Base-by-base conservation (phyloP, 1,140 invertebrate genomes). In the Reticulitermes speratus region DNA sequence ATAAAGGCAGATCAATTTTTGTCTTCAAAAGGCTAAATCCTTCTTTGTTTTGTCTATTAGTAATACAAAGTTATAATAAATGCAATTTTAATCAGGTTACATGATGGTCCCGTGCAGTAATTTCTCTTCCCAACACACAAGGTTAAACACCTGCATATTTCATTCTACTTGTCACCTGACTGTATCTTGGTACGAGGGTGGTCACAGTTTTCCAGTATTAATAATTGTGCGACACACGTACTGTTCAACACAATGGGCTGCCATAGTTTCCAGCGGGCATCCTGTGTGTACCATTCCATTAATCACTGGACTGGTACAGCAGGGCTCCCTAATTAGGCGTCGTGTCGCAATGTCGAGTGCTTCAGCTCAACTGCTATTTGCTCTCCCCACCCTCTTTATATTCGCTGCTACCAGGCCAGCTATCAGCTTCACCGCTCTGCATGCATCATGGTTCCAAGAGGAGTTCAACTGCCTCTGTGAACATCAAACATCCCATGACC, bases 281-380 rank as follows among this genome's bases (percentile, higher is more conserved):
- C 65, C 65, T 75, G n/a, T 75, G 65, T 75, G 65, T 75, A 75
- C 65, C n/a, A 25, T 75, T 75, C 65, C 65, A 75, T 75, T 75
- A 75, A 75, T 75, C 65, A 75, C 65, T 75, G n/a, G 25, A 11
- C 65, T 75, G 65, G 65, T 75, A 75, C 65, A 75, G 65, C 65
- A 75, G 65, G 65, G n/a, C 65, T 30, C 65, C 65, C 65, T 75
- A 75, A 75, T 75, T 75, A 75, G 65, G 25, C 65, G 65, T 75
- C 14, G 65, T 75, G 65, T 75, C 65, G 65, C n/a, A 30, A n/a
- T 75, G 65, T 75, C 65, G 65, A 75, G 65, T 75, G 65, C n/a
- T 75, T n/a, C 65, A 75, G 65, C 65, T 75, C 85, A 52, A 82
- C 48, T 44, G 81, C 85, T 82, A 75, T 82, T 82, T 86, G 44